Conservation (phyloP, 2,888 invertebrate genomes). For the Amitus sp. region DNA sequence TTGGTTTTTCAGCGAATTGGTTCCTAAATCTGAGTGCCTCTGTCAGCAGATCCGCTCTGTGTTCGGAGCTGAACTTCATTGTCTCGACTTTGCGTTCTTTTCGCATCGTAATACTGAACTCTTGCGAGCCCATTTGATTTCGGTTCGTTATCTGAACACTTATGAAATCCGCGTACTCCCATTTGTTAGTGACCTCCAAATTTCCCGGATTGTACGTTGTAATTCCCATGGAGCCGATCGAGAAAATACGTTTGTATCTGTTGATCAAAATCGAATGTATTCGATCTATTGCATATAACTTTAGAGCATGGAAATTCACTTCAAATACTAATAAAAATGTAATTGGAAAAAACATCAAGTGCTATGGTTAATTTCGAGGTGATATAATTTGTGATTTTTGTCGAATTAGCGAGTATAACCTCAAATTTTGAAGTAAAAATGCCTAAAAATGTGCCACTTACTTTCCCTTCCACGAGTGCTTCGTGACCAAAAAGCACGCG, state of each 20-base stretch:
- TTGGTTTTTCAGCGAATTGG: slow-evolving; percentile 83
- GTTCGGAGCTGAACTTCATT: slow-evolving; percentile 97
- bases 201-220: slow-evolving; percentile 96
- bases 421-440: slow-evolving; percentile 10
- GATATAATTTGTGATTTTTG: not conserved
- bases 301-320: not conserved
- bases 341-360: too few relatives aligned
- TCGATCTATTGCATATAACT: not conserved
- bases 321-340: not conserved
- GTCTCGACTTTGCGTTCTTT: slow-evolving; percentile 92
- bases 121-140: slow-evolving; percentile 68
- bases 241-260: slow-evolving; percentile 96
- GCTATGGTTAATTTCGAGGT: too few relatives aligned
- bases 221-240: slow-evolving; percentile 93
- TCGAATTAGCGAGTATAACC: slow-evolving; percentile 16
- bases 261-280: not conserved
- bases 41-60: slow-evolving; percentile 90
- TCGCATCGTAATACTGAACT: slow-evolving; percentile 85
- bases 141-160: slow-evolving; percentile 72
- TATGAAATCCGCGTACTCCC: slow-evolving; percentile 85
- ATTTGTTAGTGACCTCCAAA: slow-evolving; percentile 93
- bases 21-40: slow-evolving; percentile 87
- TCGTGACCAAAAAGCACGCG: slow-evolving; percentile 95
- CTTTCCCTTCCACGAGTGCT: slow-evolving; percentile 99
- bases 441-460: slow-evolving; percentile 66